phyloP scores from a whole-genome alignment of 2,113 vertebrate species.

The Oreochromis aureus region DNA sequence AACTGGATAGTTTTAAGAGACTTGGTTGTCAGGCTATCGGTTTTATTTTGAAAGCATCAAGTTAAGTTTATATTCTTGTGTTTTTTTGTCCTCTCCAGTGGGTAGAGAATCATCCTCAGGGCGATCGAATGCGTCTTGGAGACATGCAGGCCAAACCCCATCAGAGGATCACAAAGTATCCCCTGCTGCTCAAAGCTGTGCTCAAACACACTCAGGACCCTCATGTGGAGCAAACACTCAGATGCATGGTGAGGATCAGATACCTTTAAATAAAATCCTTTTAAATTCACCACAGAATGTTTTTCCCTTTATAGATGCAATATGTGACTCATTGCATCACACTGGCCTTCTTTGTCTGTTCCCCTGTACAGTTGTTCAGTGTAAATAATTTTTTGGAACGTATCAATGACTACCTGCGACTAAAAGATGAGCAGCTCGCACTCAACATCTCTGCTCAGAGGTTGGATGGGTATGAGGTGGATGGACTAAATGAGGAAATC shows the following conservation, averaged over 20 bases:
- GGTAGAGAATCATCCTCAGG: constrained; percentile 71
- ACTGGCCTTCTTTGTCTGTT: not conserved
- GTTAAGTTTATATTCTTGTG: not conserved
- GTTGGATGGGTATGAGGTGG: constrained; percentile 70
- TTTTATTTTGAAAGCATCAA: not conserved
- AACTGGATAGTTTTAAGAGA: not conserved
- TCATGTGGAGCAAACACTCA: constrained; percentile 41
- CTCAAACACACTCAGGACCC: constrained; percentile 62
- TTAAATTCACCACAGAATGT: not conserved
- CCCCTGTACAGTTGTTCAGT: constrained; percentile 53
- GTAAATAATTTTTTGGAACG: constrained; percentile 65
- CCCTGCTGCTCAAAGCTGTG: constrained; percentile 70
- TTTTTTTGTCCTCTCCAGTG: constrained; percentile 51
- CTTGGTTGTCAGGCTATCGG: not conserved
- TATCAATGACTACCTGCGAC: constrained; percentile 67
- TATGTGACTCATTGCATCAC: not conserved
- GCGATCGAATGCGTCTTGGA: constrained; percentile 71
- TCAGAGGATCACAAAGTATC: constrained; percentile 78
- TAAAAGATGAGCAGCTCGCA: constrained; percentile 59
- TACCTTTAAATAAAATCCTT: not conserved
- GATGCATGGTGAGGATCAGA: constrained; percentile 63
- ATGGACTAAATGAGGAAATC: constrained; percentile 72
- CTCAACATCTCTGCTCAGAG: constrained; percentile 63
- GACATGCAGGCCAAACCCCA: constrained; percentile 79
- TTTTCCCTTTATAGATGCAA: not conserved